These are phyloP conservation scores for Gymnogyps californianus DNA, from an alignment of 2,113 vertebrate species.

Conservation along the genomic window DNA sequence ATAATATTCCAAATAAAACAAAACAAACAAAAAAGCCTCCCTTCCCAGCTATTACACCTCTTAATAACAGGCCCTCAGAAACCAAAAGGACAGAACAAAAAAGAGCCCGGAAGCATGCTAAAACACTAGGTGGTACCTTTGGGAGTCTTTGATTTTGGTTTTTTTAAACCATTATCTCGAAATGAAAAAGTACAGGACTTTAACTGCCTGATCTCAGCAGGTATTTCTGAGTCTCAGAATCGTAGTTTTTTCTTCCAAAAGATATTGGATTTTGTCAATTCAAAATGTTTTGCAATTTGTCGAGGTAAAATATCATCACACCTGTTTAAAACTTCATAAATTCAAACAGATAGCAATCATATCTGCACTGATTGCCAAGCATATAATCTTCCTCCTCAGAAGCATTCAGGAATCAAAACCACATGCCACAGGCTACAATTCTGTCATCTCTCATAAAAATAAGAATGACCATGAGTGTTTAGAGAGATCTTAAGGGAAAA, in stretches of 20 bases:
- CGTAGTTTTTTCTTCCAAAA: neutral
- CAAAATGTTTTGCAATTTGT: neutral
- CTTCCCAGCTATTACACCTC: neutral
- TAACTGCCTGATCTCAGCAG: neutral
- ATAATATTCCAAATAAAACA: neutral
- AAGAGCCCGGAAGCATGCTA: neutral
- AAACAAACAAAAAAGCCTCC: neutral
- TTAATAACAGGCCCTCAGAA: neutral
- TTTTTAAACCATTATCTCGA: neutral
- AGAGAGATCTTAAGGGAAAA: neutral
- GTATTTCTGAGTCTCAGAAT: neutral
- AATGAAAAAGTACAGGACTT: neutral
- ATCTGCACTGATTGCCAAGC: neutral
- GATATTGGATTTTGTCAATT: neutral
- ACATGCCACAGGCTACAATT: neutral
- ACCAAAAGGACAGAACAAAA: neutral
- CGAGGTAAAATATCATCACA: neutral
- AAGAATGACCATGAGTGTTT: neutral
- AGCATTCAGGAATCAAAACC: slow-evolving; percentile 19
- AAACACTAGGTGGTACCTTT: neutral
- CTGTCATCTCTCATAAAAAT: neutral
- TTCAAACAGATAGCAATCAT: neutral
- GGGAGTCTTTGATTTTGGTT: neutral
- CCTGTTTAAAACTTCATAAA: neutral
- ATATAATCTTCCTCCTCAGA: neutral